These are phyloP conservation scores for Sciurus vulgaris DNA, from an alignment of 2,797 vertebrate species.

Conservation along the genomic window DNA sequence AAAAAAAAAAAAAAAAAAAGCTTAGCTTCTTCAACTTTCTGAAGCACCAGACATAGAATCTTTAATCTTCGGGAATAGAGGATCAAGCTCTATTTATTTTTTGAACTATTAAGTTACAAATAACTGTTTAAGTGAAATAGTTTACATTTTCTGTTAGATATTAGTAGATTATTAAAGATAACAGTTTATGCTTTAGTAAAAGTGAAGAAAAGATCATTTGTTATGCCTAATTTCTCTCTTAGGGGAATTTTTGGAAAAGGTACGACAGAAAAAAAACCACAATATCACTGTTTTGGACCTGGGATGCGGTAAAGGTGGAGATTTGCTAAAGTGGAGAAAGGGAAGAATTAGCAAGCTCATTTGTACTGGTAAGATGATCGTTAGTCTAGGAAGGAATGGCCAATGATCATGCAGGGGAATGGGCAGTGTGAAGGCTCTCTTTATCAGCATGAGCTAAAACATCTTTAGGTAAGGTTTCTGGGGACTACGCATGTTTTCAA, in stretches of 20 bases:
- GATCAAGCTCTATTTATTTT: conserved; percentile 40
- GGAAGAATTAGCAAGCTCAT: conserved; percentile 95
- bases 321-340: conserved; percentile 97
- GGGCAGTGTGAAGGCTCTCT: not conserved
- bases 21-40: not conserved
- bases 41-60: not conserved
- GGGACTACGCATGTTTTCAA: not conserved
- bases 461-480: not conserved
- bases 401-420: not conserved
- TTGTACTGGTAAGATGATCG: conserved; percentile 93
- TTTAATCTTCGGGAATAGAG: conserved; percentile 8
- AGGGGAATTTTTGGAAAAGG: conserved; percentile 94
- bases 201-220: not conserved
- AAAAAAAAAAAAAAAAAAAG: too few relatives aligned
- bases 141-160: conserved; percentile 5
- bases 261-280: conserved; percentile 87
- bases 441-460: not conserved
- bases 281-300: conserved; percentile 95
- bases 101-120: conserved; percentile 42
- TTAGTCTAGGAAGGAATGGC: not conserved
- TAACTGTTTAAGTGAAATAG: not conserved
- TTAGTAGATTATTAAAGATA: conserved; percentile 42
- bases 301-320: conserved; percentile 98
- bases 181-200: conserved; percentile 42
- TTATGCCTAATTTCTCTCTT: conserved; percentile 47